Conservation (phyloP, 2,797 vertebrate species). For the Philypnodon macrostomus region DNA sequence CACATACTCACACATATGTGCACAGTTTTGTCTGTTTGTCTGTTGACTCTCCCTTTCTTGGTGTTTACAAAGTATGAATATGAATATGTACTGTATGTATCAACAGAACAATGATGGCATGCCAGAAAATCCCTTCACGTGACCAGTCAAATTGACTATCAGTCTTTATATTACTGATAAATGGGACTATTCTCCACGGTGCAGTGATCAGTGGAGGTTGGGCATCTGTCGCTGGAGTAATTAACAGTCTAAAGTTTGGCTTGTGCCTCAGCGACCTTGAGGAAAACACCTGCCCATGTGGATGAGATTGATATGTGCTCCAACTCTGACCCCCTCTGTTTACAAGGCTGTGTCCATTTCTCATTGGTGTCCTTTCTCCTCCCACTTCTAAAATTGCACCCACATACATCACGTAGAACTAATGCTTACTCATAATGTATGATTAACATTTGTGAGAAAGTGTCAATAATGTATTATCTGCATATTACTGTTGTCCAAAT, state of each 20-base stretch:
- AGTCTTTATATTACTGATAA: slow-evolving; percentile 20
- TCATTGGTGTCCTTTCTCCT: slow-evolving; percentile 32
- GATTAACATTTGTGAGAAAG: background rate
- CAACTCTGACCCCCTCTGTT: slow-evolving; percentile 43
- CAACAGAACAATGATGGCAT: background rate
- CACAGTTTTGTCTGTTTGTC: no score
- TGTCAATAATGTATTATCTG: background rate
- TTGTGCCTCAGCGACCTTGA: slow-evolving; percentile 58
- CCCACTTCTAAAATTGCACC: slow-evolving; percentile 18
- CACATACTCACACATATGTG: slow-evolving; percentile 10
- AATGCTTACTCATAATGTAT: background rate
- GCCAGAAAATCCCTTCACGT: no score
- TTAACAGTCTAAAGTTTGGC: slow-evolving; percentile 48
- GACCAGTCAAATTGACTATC: slow-evolving; percentile 27
- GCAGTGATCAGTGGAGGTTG: slow-evolving; percentile 29
- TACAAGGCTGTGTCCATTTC: slow-evolving; percentile 36
- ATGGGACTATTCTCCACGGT: no score
- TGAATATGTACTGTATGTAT: slow-evolving; percentile 15
- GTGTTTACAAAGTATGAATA: no score
- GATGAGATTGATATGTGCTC: slow-evolving; percentile 62
- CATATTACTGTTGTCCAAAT: background rate
- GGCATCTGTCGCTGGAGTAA: slow-evolving; percentile 43
- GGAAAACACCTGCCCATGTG: slow-evolving; percentile 49
- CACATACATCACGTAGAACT: background rate
- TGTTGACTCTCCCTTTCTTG: no score